These are phyloP conservation scores for Percopsis transmontana DNA, from an alignment of 2,113 vertebrate species.

Conservation along the genomic window DNA sequence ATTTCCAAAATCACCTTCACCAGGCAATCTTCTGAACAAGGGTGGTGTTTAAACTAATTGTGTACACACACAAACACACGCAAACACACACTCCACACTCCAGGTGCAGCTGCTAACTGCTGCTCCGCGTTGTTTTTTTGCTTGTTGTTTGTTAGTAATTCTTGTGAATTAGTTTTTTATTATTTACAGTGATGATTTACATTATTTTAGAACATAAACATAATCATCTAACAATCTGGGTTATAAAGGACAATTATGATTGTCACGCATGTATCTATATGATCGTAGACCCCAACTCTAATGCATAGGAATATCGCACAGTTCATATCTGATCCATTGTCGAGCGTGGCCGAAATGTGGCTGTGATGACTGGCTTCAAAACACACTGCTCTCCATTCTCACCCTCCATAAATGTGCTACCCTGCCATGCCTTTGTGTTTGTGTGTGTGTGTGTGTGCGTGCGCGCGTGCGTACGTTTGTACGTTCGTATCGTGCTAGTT, in stretches of 20 bases:
- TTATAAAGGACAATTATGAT: background rate
- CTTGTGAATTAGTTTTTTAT: background rate
- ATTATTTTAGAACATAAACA: background rate
- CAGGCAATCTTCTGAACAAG: constrained; percentile 12
- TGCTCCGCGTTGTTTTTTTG: background rate
- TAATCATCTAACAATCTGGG: too few species aligned
- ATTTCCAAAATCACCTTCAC: constrained; percentile 14
- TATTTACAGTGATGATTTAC: background rate
- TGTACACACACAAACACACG: constrained; percentile 4
- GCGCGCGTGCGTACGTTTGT: background rate
- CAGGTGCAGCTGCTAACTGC: constrained; percentile 1
- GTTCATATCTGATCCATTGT: constrained; percentile 7
- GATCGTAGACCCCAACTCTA: background rate
- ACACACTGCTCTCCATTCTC: constrained; percentile 48
- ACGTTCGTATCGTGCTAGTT: background rate
- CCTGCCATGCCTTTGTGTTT: background rate
- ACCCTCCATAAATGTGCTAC: constrained; percentile 34
- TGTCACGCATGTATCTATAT: background rate
- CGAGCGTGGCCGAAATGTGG: constrained; percentile 35
- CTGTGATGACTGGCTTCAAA: constrained; percentile 42
- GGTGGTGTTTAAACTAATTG: constrained; percentile 8
- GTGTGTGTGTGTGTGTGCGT: constrained; percentile 1
- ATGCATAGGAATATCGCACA: constrained; percentile 13
- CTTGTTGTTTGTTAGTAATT: constrained; percentile 3
- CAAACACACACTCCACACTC: constrained; percentile 11